A percentile compares a stretch with the other conserved stretches of the same genome.
Conservation (phyloP, 2,113 vertebrate genomes). For the Craseonycteris thonglongyai region DNA sequence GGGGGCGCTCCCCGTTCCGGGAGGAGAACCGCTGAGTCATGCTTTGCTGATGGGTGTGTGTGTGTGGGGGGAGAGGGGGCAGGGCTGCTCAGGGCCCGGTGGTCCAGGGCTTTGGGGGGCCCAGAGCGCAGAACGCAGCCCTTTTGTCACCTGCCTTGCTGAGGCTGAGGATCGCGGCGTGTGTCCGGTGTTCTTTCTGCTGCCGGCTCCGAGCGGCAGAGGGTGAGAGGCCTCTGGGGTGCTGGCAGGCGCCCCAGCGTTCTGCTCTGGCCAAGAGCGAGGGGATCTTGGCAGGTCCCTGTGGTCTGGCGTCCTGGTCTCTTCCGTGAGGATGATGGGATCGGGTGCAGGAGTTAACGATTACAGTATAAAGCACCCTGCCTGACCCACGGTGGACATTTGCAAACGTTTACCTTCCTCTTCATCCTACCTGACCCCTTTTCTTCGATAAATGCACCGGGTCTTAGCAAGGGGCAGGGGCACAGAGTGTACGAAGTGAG, state of each 20-base stretch:
- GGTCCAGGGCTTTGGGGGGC: background rate
- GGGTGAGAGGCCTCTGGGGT: background rate
- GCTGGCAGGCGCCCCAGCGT: background rate
- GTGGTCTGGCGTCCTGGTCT: background rate
- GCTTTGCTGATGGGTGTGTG: background rate
- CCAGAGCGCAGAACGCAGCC: background rate
- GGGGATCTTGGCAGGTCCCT: background rate
- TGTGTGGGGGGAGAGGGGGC: background rate
- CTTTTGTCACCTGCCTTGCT: background rate
- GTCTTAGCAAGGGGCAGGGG: background rate
- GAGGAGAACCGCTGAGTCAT: constrained; percentile 64
- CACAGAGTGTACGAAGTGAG: too few species aligned
- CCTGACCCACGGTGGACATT: background rate
- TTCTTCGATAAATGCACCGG: too few species aligned
- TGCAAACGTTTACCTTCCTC: background rate
- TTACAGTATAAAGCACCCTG: background rate
- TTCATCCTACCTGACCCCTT: accelerated
- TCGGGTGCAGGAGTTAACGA: background rate
- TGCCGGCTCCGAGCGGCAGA: background rate
- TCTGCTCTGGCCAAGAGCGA: background rate
- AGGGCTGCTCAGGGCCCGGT: background rate
- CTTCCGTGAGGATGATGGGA: background rate
- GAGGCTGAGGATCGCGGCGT: background rate
- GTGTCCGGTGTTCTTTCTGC: background rate
- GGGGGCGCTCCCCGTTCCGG: background rate